Evolutionary conservation across 1,140 invertebrate genomes (phyloP).

Genomic region (Plodia interpunctella): DNA sequence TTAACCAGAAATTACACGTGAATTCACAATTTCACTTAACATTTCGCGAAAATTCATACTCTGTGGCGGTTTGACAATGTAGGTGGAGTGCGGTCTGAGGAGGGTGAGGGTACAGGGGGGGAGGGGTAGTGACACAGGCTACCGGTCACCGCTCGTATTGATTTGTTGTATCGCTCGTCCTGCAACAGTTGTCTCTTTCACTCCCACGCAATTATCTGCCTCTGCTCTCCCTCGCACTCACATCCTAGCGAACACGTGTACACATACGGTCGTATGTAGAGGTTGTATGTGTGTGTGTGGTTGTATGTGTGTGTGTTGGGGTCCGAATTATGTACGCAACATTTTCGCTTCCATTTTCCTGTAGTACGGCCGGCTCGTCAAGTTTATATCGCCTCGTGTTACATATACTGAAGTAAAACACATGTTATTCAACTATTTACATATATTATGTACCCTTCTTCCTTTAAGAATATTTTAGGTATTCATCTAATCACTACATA

Average conservation of each 20-base stretch:
- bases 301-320: conserved; percentile 49
- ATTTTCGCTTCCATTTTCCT: conserved; percentile 60
- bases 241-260: conserved; percentile 56
- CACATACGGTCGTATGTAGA: conserved; percentile 56
- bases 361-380: conserved; percentile 3
- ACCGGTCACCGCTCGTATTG: conserved; percentile 76
- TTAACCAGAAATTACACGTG: neutral
- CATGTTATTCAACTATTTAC: no score
- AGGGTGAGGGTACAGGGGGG: conserved; percentile 27
- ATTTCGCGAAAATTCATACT: conserved; percentile 28
- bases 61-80: conserved; percentile 72
- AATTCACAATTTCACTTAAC: neutral
- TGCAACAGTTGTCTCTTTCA: conserved; percentile 64
- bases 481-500: no score
- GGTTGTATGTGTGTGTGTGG: conserved; percentile 30
- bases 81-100: conserved; percentile 65
- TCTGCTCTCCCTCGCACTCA: conserved; percentile 38
- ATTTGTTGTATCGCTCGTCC: conserved; percentile 76
- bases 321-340: conserved; percentile 68
- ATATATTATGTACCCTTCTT: no score
- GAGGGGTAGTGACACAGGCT: conserved; percentile 70
- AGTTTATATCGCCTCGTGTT: neutral
- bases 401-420: neutral
- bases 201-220: conserved; percentile 27
- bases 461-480: no score